Conservation (phyloP, 35 echinoderm and acorn worm species). For the Lytechinus pictus region DNA sequence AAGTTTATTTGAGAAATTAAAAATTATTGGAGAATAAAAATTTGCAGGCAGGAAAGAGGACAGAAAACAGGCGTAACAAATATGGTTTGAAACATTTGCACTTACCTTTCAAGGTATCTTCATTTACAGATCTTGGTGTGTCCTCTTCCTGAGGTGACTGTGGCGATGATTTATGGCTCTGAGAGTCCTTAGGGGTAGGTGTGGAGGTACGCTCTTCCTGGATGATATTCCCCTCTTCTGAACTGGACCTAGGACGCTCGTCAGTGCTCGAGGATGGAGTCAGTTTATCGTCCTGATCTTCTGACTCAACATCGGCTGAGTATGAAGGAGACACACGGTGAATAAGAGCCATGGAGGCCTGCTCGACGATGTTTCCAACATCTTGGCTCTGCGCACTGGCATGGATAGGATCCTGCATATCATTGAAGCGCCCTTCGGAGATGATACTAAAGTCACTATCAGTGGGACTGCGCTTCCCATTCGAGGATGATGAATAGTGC, state of each 20-base stretch:
- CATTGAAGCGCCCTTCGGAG: conserved; percentile 86
- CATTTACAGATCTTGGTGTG: conserved; percentile 53
- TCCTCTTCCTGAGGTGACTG: conserved; percentile 32
- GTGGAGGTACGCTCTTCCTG: conserved; percentile 73
- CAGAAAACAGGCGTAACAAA: too few relatives aligned
- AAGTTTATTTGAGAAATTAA: too few relatives aligned
- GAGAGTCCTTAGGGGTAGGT: conserved; percentile 62
- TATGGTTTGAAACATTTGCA: not conserved
- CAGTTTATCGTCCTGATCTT: conserved; percentile 84
- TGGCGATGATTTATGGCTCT: conserved; percentile 28
- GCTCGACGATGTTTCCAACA: conserved; percentile 56
- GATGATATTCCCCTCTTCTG: conserved; percentile 45
- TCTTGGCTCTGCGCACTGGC: conserved; percentile 61
- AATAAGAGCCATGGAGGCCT: conserved; percentile 62
- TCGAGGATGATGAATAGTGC: conserved; percentile 87
- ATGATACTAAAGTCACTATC: conserved; percentile 99
- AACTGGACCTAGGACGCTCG: conserved; percentile 61
- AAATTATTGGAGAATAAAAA: too few relatives aligned
- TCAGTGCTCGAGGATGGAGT: conserved; percentile 66
- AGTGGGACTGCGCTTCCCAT: conserved; percentile 91
- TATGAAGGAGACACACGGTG: conserved; percentile 88
- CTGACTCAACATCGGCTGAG: conserved; percentile 93
- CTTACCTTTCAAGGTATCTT: not conserved
- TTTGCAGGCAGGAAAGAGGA: too few relatives aligned
- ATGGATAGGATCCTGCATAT: conserved; percentile 78